Evolutionary conservation across 2,113 vertebrate genomes (phyloP), one percentile per base, ranked within the genome.

Genomic region (Brienomyrus longianalis): DNA sequence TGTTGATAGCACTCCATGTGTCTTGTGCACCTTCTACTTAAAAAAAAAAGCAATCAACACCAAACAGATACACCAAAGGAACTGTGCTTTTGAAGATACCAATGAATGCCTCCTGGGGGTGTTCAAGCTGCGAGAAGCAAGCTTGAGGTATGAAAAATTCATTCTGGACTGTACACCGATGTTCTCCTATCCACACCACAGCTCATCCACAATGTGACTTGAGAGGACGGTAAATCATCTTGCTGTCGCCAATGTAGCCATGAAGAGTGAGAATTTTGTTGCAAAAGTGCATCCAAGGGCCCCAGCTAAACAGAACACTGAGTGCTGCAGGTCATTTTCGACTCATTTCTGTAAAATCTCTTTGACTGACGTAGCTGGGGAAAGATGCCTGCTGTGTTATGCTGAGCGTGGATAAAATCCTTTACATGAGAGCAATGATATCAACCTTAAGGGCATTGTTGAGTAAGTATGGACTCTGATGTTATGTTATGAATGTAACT

Each of bases 221-320:
- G n/a, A 51, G 59, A 56, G 52, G 51, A 84, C 15, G 9, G 13
- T 86, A 86, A 90, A 86, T 48, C 45, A 48, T 74, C 45, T 86
- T 50, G 89, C 59, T 43, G 66, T 45, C 21, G 21, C 89, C 10
- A 47, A 15, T 19, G 31, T 70, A 86, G 84, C 83, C n/a, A 47
- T 86, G 56, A 27, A 90, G 74, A 50, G 56, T 59, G 62, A 86
- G 83, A 90, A 90, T 47, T 54, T 86, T 86, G 35, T 90, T 86
- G 62, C 35, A 35, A 21, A 86, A 90, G 83, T 59, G 85, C 19
- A 31, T 51, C 83, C 27, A 35, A 43, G 19, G 54, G 15, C 83
- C 56, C 45, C 62, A 66, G 62, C 21, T 47, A 89, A 89, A 89
- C 54, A n/a, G 48, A 43, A 85, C 54, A 35, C 77, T 89, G 54